phyloP scores from a whole-genome alignment of 2,888 invertebrate species.

The Keiferia lycopersicella region DNA sequence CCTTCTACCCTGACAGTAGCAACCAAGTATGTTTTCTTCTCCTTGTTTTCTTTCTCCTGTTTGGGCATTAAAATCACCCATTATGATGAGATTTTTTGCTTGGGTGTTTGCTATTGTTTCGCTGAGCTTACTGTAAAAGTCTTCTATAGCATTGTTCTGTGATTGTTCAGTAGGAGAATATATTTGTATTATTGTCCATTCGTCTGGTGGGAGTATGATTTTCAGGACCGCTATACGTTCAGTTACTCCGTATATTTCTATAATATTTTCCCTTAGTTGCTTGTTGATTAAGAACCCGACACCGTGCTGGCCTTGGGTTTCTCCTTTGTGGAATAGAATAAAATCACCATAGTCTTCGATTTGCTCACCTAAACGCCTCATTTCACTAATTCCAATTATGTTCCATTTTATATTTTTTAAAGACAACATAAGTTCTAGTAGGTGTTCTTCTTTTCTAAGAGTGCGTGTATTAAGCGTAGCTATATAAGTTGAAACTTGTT shows the following conservation, averaged over 20 bases:
- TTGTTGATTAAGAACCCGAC: conserved; percentile 35
- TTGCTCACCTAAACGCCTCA: conserved; percentile 30
- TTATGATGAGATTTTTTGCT: conserved; percentile 30
- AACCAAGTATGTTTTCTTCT: conserved; percentile 32
- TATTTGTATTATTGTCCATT: conserved; percentile 24
- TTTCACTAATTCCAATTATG: conserved; percentile 34
- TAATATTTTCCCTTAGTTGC: conserved; percentile 31
- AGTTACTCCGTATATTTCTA: conserved; percentile 32
- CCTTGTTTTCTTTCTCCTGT: conserved; percentile 26
- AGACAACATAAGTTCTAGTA: not conserved
- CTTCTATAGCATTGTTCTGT: conserved; percentile 27
- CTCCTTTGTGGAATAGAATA: conserved; percentile 34
- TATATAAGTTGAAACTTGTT: not conserved
- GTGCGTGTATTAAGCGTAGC: conserved; percentile 27
- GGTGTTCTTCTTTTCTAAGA: conserved; percentile 24
- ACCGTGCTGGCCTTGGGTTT: conserved; percentile 31
- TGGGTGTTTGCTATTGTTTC: conserved; percentile 23
- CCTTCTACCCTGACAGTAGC: conserved; percentile 30
- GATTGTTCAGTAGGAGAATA: conserved; percentile 31
- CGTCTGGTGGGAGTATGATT: conserved; percentile 13
- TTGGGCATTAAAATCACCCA: conserved; percentile 35
- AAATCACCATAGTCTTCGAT: conserved; percentile 30
- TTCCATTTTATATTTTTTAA: not conserved
- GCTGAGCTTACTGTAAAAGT: conserved; percentile 27
- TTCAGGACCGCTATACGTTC: conserved; percentile 32